These are phyloP conservation scores for Idaea aversata DNA, from an alignment of 2,888 invertebrate genomes.

Conservation along the genomic window DNA sequence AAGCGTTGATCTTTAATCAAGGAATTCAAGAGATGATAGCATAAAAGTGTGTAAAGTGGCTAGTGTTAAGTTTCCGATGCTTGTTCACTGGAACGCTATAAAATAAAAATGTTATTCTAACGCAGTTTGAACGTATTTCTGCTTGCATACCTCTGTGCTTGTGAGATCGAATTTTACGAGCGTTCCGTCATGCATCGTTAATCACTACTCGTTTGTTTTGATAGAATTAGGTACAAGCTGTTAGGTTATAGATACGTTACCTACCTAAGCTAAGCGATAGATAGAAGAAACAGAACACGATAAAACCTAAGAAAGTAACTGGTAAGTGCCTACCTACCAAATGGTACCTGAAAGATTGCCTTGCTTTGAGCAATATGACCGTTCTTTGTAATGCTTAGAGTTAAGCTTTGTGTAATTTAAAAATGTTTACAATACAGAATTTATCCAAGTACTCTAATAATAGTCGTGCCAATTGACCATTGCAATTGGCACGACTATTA, in stretches of 20 bases:
- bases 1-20: neutral
- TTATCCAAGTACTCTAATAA: no score
- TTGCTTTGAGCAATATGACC: no score
- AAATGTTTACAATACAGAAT: no score
- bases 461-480: no score
- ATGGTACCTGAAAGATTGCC: no score
- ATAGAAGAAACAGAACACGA: no score
- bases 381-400: no score
- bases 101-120: slow-evolving; percentile 43
- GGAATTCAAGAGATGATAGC: neutral
- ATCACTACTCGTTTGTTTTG: slow-evolving; percentile 25
- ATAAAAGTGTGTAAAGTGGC: neutral
- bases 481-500: no score
- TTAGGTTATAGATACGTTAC: neutral
- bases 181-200: slow-evolving; percentile 33
- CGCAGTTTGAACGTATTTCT: slow-evolving; percentile 31
- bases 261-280: neutral
- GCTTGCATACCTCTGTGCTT: slow-evolving; percentile 35
- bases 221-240: no score
- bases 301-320: no score
- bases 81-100: slow-evolving; percentile 20
- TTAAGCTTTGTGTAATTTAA: no score
- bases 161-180: slow-evolving; percentile 47
- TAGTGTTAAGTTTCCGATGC: neutral
- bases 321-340: no score